Conservation (phyloP, 2,797 vertebrate genomes). For the Bovichtus variegatus region DNA sequence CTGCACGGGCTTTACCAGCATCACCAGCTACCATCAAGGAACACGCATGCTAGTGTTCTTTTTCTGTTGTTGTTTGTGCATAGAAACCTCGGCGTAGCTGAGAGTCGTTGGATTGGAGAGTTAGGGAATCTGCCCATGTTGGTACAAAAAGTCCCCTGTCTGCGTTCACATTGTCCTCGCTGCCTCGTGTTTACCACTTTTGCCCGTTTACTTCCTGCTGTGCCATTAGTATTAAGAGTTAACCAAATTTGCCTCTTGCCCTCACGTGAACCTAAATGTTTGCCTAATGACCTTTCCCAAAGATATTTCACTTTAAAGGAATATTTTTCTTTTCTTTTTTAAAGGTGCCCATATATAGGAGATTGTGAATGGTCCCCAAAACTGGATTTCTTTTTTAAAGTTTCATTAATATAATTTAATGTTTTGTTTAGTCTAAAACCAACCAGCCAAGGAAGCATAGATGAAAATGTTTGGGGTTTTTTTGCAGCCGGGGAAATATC, state of each 20-base stretch:
- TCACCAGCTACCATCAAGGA: conserved; percentile 13
- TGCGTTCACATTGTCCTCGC: conserved; percentile 11
- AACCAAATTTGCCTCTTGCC: conserved; percentile 49
- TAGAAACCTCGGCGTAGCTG: conserved; percentile 4
- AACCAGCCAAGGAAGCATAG: not conserved
- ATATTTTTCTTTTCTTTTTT: conserved; percentile 15
- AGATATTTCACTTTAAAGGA: conserved; percentile 24
- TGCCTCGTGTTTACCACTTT: conserved; percentile 44
- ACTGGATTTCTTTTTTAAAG: conserved; percentile 5
- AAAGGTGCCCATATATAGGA: conserved; percentile 22
- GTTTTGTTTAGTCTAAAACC: not conserved
- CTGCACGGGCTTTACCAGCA: conserved; percentile 48
- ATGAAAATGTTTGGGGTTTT: not conserved
- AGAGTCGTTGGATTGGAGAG: conserved; percentile 27
- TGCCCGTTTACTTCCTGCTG: conserved; percentile 30
- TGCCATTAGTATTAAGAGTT: conserved; percentile 58
- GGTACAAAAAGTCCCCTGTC: conserved; percentile 14
- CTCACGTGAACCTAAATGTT: conserved; percentile 52
- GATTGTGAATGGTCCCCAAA: conserved; percentile 14
- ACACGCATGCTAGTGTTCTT: conserved; percentile 27
- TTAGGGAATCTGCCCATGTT: conserved; percentile 39
- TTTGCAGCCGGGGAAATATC: not conserved
- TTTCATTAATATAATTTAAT: not conserved
- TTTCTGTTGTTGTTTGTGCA: not conserved
- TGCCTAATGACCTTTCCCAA: conserved; percentile 21